Evolutionary conservation across 2,888 invertebrate genomes (phyloP), one percentile per base, ranked within the genome.

Genomic region (Caenorhabditis japonica): DNA sequence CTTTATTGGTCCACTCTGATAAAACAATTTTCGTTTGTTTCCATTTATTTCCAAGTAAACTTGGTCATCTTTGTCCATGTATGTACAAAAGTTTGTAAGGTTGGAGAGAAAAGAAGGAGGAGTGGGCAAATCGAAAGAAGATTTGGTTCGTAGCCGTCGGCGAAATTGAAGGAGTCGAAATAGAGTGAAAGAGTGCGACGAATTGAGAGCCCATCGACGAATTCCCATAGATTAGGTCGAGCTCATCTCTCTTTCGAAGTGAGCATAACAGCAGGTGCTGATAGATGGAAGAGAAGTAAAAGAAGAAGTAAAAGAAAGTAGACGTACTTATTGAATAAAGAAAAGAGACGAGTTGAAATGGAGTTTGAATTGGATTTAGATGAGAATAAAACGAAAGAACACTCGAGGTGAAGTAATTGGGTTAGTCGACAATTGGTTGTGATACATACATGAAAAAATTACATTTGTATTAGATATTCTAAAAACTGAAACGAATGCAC

Each of bases 201-300:
- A 10, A 10, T 30, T 10, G 30, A 30, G 30, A 30, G 30, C 30
- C 30, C 23, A 49, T 21, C 13, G n/a, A 10, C 30, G 44, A 43
- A 70, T 66, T 66, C 66, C 44, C 66, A 66, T 56, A 56, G 56
- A 64, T 64, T 64, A 56, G 49, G 55, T 64, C 55, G 7, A 27
- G 51, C 64, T 55, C 64, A 64, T 53, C 59, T 41, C n/a, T n/a
- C n/a, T n/a, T n/a, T n/a, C 30, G 30, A 30, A 30, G 30, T n/a
- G 53, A 46, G 39, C n/a, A 43, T 10, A 17, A 23, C 17, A 64
- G 61, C 59, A 61, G 70, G 60, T 60, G 49, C 55, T 21, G 55
- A 39, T 13, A 38, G 46, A 58, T 34, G 17, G 49, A 51, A 21
- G 30, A 30, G 30, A 10, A 10, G 30, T 10, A 5, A 30, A 38